A percentile compares a stretch with the other conserved stretches of the same genome.
Evolutionary conservation across 2,113 vertebrate genomes (phyloP).

Genomic region (Ceyx melanurus): DNA sequence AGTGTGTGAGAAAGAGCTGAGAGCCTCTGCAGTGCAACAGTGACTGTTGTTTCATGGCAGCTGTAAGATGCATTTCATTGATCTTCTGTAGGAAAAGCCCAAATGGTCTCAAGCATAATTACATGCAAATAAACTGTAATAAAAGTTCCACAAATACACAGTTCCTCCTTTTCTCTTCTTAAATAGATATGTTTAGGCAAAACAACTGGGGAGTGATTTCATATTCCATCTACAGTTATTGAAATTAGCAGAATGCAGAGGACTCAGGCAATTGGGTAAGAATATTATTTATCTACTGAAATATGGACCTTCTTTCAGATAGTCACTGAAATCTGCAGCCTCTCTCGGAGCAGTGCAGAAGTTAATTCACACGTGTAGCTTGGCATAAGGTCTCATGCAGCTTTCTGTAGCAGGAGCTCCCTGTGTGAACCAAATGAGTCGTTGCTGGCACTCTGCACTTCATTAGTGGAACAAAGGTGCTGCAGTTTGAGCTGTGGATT

Average conservation of each 20-base stretch:
- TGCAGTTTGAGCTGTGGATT: conserved; percentile 6
- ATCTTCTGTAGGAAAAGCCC: neutral
- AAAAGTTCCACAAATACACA: neutral
- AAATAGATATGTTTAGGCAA: neutral
- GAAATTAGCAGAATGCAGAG: neutral
- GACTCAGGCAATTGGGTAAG: neutral
- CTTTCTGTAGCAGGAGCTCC: neutral
- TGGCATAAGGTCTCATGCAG: neutral
- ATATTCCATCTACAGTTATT: neutral
- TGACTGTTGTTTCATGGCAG: neutral
- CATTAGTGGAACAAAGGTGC: conserved; percentile 27
- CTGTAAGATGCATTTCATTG: neutral
- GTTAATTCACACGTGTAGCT: neutral
- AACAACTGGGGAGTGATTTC: neutral
- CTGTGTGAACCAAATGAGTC: neutral
- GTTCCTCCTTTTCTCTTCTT: neutral
- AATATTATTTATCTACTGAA: neutral
- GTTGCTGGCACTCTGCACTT: neutral
- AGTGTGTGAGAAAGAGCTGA: rapidly evolving
- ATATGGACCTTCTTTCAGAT: neutral
- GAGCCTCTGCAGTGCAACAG: neutral
- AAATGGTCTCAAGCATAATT: neutral
- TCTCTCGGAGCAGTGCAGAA: neutral
- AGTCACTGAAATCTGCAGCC: neutral
- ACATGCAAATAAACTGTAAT: neutral